Percentiles rank a stretch among this genome's conserved stretches.
Evolutionary conservation across 2,888 invertebrate genomes (phyloP).

Genomic region (Caenorhabditis sinica): DNA sequence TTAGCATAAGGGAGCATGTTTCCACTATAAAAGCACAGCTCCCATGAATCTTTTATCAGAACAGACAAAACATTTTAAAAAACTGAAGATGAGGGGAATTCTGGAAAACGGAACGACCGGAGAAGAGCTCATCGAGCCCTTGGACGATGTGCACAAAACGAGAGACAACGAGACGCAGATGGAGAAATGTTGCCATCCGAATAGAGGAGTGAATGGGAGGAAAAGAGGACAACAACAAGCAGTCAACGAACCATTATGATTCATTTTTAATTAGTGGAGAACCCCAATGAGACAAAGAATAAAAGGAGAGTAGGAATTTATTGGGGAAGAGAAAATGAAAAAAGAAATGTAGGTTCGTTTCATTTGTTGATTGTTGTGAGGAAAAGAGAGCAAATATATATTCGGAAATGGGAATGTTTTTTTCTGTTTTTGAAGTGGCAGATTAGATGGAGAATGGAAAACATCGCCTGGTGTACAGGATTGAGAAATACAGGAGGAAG

Average conservation of each 20-base stretch:
- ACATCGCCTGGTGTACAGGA: not conserved
- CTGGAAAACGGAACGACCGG: constrained; percentile 42
- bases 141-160: constrained; percentile 52
- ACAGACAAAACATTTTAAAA: constrained; percentile 7
- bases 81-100: constrained; percentile 31
- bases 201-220: constrained; percentile 21
- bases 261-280: constrained; percentile 54
- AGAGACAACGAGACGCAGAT: constrained; percentile 47
- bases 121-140: constrained; percentile 39
- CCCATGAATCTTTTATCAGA: constrained; percentile 14
- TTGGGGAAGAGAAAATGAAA: constrained; percentile 7
- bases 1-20: too few relatives aligned
- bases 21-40: too few relatives aligned
- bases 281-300: constrained; percentile 1
- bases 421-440: not conserved
- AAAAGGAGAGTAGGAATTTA: constrained; percentile 8
- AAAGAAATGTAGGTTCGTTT: not conserved
- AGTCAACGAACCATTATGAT: constrained; percentile 47
- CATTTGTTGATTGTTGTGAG: not conserved
- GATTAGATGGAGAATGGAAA: constrained; percentile 11
- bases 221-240: constrained; percentile 51
- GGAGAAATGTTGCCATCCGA: constrained; percentile 48
- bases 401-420: not conserved
- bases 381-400: constrained; percentile 10
- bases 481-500: not conserved